Evolutionary conservation across 2,888 invertebrate genomes (phyloP), one percentile per base, ranked within the genome.

Genomic region (Erynnis tages): DNA sequence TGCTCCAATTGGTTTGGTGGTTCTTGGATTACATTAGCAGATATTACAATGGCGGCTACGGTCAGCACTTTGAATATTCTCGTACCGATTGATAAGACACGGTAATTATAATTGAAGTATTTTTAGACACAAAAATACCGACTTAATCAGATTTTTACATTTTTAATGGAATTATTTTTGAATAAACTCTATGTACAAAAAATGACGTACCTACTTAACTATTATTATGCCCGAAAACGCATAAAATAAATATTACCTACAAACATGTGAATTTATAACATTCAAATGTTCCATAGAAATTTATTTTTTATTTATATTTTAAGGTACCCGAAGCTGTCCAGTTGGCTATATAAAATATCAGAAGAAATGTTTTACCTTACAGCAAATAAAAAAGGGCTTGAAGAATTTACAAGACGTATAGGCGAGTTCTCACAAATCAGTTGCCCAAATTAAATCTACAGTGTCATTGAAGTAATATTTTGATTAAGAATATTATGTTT

Each of bases 331-430:
- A 61, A 62, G 16, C 57, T 83, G 4, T 69, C 71, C 2, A 61
- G 62, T 35, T 83, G 83, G 82, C 58, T 80, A 0, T 66, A 63
- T 41, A 71, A 72, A 25, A 66, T 82, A 57, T 78, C 79, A 1
- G 73, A 77, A 55, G 70, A 81, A 62, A 46, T 62, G 13, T 82
- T 70, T 62, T 82, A 68, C 58, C 55, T 69, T 25, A 83, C 82
- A 1, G 82, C 71, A 4, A 81, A 82, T 61, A 71, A 71, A 55
- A 82, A 78, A 58, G 84, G 83, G 21, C 72, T 83, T 3, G 48
- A 58, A 43, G 82, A 83, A 49, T 84, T 83, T 54, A 58, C 76
- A 4, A 76, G 65, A 74, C 76, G 76, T 73, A 76, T 84, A 77
- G 79, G 82, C 76, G 71, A 80, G 82, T 79, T 76, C 47, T 61